Percentiles rank a stretch among this genome's conserved stretches.
phyloP scores from a whole-genome alignment of 2,888 invertebrate genomes.

The Trissolcus brochymenae region DNA sequence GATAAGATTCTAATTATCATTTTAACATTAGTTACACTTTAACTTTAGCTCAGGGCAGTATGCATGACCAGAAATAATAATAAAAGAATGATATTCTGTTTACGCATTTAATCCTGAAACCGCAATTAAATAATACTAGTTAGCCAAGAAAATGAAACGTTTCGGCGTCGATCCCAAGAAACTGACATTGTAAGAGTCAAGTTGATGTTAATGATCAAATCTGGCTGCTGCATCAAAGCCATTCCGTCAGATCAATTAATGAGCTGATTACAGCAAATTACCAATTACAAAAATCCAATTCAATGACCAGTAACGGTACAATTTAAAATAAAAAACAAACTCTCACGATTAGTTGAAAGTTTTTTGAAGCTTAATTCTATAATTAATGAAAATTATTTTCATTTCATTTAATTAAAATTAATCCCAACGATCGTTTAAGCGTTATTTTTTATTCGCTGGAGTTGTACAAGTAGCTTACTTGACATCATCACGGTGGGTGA shows the following conservation, averaged over 20 bases:
- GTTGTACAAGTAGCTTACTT: background rate
- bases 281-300: background rate
- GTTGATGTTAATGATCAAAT: background rate
- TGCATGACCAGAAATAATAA: background rate
- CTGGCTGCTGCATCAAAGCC: background rate
- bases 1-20: slow-evolving; percentile 22
- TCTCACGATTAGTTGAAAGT: background rate
- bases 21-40: slow-evolving; percentile 15
- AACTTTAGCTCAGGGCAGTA: slow-evolving; percentile 5
- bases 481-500: slow-evolving; percentile 11
- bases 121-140: slow-evolving; percentile 17
- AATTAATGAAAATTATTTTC: no score
- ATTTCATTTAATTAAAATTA: no score
- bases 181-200: slow-evolving; percentile 5
- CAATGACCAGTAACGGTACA: background rate
- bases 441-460: no score
- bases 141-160: slow-evolving; percentile 16
- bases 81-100: slow-evolving; percentile 11
- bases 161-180: slow-evolving; percentile 3
- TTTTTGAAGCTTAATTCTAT: no score
- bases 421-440: no score
- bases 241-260: background rate
- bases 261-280: background rate
- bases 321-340: background rate
- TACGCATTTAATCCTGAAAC: slow-evolving; percentile 18